These are phyloP conservation scores for Caenorhabditis becei DNA, from an alignment of 2,888 invertebrate genomes.

Conservation along the genomic window DNA sequence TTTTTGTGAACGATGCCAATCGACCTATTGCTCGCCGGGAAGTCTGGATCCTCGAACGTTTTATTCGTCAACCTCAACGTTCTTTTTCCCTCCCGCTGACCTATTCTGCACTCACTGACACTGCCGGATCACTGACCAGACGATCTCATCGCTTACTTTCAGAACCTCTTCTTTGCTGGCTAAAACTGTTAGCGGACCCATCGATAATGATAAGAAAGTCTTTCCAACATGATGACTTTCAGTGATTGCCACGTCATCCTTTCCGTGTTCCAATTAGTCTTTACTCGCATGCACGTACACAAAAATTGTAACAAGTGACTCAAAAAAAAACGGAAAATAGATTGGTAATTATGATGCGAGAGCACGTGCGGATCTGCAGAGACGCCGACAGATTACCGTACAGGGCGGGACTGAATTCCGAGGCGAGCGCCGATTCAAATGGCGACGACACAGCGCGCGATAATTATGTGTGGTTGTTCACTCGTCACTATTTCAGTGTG, in stretches of 20 bases:
- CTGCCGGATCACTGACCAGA: no score
- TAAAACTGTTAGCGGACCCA: no score
- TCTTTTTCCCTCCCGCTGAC: no score
- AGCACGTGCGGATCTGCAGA: neutral
- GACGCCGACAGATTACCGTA: constrained; percentile 43
- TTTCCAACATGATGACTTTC: constrained; percentile 30
- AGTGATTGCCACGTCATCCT: constrained; percentile 3
- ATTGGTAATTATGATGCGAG: constrained; percentile 2
- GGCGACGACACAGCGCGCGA: constrained; percentile 20
- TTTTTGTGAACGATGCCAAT: no score
- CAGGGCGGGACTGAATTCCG: constrained; percentile 17
- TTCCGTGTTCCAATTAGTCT: no score
- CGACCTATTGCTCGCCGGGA: no score
- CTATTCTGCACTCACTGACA: no score
- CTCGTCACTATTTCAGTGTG: constrained; percentile 50
- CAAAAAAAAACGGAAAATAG: neutral
- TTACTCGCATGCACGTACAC: neutral
- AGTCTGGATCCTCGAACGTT: no score
- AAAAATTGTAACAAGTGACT: constrained; percentile 10
- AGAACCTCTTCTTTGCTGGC: no score
- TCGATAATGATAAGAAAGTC: no score
- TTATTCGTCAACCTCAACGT: no score
- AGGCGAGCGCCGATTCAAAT: constrained; percentile 11
- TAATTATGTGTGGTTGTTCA: constrained; percentile 62
- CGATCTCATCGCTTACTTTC: no score